phyloP scores from a whole-genome alignment of 2,113 vertebrate species.

The Platichthys stellatus region DNA sequence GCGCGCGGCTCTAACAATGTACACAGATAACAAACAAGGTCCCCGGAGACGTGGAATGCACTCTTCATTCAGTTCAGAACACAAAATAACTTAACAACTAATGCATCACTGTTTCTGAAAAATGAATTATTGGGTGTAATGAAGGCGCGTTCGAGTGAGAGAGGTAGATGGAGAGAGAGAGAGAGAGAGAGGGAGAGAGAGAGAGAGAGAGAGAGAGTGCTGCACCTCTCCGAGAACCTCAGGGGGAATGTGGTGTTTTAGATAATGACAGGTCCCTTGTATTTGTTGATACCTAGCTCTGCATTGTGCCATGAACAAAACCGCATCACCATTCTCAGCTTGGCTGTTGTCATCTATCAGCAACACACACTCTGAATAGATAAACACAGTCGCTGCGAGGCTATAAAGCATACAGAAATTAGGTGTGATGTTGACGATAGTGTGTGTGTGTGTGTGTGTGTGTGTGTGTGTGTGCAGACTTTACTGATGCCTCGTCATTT shows the following conservation, averaged over 20 bases:
- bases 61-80: slow-evolving; percentile 60
- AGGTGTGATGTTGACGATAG: slow-evolving; percentile 49
- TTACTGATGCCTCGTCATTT: slow-evolving; percentile 40
- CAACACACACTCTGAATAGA: slow-evolving; percentile 54
- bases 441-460: slow-evolving; percentile 16
- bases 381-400: slow-evolving; percentile 48
- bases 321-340: slow-evolving; percentile 67
- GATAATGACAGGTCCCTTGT: slow-evolving; percentile 74
- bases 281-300: slow-evolving; percentile 72
- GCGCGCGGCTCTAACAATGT: slow-evolving; percentile 12
- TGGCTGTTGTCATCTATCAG: slow-evolving; percentile 67
- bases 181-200: not conserved
- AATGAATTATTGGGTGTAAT: slow-evolving; percentile 63
- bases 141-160: slow-evolving; percentile 14
- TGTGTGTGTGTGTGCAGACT: slow-evolving; percentile 4
- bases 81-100: slow-evolving; percentile 61
- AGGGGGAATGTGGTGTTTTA: slow-evolving; percentile 75
- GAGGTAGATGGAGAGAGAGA: slow-evolving; percentile 16
- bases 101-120: slow-evolving; percentile 59
- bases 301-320: slow-evolving; percentile 68
- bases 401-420: slow-evolving; percentile 53
- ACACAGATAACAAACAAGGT: slow-evolving; percentile 62
- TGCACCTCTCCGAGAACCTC: slow-evolving; percentile 68
- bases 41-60: slow-evolving; percentile 56
- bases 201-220: slow-evolving; percentile 27